Percentiles rank a stretch among this genome's conserved stretches.
These are phyloP conservation scores for Atta texana DNA, from an alignment of 1,140 invertebrate species.

Conservation along the genomic window DNA sequence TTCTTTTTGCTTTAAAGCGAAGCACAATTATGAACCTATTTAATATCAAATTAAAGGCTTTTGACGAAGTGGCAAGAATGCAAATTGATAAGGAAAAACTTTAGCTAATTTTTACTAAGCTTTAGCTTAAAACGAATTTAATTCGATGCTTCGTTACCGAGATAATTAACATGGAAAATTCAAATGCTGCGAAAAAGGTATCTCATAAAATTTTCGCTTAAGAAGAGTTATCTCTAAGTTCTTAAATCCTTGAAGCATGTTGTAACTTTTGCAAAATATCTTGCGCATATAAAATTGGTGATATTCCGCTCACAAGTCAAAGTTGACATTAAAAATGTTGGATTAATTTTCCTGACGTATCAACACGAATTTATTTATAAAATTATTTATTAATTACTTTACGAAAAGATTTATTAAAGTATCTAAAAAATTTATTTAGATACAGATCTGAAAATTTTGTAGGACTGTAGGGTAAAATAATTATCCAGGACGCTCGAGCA, in stretches of 20 bases:
- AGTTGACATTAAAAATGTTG: background rate
- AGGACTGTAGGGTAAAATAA: too few species aligned
- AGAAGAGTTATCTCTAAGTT: conserved; percentile 13
- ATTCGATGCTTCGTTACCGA: conserved; percentile 39
- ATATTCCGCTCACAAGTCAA: background rate
- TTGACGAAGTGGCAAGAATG: conserved; percentile 37
- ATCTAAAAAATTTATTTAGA: too few species aligned
- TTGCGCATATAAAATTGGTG: background rate
- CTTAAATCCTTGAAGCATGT: background rate
- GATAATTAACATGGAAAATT: conserved; percentile 51
- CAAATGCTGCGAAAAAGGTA: conserved; percentile 18
- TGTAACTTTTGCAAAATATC: conserved; percentile 33
- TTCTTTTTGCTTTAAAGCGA: conserved; percentile 26
- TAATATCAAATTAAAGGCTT: conserved; percentile 49
- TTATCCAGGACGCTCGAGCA: too few species aligned
- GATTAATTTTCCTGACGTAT: background rate
- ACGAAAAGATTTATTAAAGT: too few species aligned
- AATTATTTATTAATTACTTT: background rate
- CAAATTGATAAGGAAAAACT: conserved; percentile 52
- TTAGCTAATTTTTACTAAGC: conserved; percentile 45
- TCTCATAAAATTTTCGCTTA: conserved; percentile 18
- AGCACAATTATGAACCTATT: conserved; percentile 43
- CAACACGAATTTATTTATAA: background rate
- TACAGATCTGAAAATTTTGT: too few species aligned
- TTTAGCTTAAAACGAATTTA: conserved; percentile 45